These are phyloP conservation scores for Melieria picta DNA, from an alignment of 2,888 invertebrate species.

Conservation along the genomic window DNA sequence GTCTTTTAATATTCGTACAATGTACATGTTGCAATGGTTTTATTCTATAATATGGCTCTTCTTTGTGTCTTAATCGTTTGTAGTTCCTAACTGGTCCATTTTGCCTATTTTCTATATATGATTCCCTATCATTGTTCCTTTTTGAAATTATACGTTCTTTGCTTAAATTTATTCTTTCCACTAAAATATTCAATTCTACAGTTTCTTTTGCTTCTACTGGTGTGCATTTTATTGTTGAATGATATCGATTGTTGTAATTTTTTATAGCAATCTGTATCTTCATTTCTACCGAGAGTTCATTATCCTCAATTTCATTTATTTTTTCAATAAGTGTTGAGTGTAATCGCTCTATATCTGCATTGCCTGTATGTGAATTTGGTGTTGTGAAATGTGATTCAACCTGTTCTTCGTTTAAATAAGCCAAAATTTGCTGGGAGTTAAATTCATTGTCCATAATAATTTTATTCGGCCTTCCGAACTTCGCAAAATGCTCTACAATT, in stretches of 20 bases:
- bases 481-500: conserved; percentile 32
- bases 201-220: conserved; percentile 26
- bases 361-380: conserved; percentile 32
- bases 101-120: too few species aligned
- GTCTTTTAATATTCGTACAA: conserved; percentile 37
- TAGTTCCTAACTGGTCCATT: too few species aligned
- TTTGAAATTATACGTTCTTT: conserved; percentile 2
- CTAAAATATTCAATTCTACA: neutral
- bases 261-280: conserved; percentile 32
- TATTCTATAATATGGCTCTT: neutral
- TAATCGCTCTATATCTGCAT: conserved; percentile 25
- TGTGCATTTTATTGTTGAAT: too few species aligned
- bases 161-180: conserved; percentile 3
- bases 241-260: conserved; percentile 37
- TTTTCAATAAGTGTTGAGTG: conserved; percentile 37
- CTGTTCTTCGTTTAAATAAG: conserved; percentile 17
- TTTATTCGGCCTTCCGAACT: too few species aligned
- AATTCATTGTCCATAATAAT: conserved; percentile 38
- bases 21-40: conserved; percentile 31
- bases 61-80: too few species aligned
- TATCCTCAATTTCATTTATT: conserved; percentile 31
- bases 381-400: conserved; percentile 30
- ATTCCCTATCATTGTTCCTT: conserved; percentile 9
- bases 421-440: conserved; percentile 22
- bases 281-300: conserved; percentile 24